phyloP scores from a whole-genome alignment of 2,888 invertebrate genomes.

The Drosophila picticornis region DNA sequence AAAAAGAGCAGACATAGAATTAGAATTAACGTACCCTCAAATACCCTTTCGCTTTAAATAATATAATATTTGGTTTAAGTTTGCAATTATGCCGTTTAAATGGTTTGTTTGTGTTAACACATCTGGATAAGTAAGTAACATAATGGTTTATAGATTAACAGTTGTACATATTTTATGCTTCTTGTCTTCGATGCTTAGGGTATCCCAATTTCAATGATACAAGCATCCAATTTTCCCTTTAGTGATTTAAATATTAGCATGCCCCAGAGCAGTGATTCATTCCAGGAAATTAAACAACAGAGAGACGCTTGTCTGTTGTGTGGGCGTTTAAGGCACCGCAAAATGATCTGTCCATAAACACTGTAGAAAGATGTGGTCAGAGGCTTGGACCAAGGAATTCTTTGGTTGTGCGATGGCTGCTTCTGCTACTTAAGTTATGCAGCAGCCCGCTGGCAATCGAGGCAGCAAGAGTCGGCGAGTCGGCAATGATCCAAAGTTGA shows the following conservation, averaged over 20 bases:
- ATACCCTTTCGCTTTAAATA: not conserved
- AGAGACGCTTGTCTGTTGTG: slow-evolving; percentile 54
- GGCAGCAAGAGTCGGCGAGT: slow-evolving; percentile 21
- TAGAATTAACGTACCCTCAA: not conserved
- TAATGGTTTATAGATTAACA: not conserved
- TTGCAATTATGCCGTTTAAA: not conserved
- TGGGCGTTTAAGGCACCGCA: slow-evolving; percentile 72
- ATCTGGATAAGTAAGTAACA: not conserved
- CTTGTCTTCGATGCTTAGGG: slow-evolving; percentile 11
- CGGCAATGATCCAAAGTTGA: slow-evolving; percentile 34
- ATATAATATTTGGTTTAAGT: not conserved
- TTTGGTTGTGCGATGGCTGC: slow-evolving; percentile 32
- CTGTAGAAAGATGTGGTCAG: not conserved
- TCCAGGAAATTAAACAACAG: slow-evolving; percentile 68
- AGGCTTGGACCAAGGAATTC: slow-evolving; percentile 29
- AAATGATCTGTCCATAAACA: slow-evolving; percentile 45
- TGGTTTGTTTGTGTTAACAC: not conserved
- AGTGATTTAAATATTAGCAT: slow-evolving; percentile 61
- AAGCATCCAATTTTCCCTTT: not conserved
- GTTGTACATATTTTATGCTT: no score
- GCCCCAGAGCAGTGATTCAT: slow-evolving; percentile 64
- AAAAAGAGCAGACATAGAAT: slow-evolving; percentile 12
- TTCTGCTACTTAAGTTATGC: slow-evolving; percentile 76
- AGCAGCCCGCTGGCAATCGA: slow-evolving; percentile 56
- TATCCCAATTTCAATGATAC: slow-evolving; percentile 18